Conservation (phyloP, 2,888 invertebrate genomes). For the Teinopalpus imperialis region DNA sequence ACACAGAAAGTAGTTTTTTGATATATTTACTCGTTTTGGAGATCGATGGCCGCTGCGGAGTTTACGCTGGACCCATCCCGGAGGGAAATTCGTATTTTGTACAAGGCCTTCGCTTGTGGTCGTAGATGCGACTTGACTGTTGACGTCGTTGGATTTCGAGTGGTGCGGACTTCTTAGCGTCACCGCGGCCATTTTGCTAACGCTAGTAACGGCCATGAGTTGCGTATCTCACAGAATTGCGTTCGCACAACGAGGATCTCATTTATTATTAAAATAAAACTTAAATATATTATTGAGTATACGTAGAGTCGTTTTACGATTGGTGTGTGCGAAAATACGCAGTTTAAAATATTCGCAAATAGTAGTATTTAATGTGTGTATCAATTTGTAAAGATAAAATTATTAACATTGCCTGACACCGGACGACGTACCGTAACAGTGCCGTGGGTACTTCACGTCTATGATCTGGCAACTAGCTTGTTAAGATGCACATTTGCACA, state of each 20-base stretch:
- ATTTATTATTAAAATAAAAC: too few relatives aligned
- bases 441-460: too few relatives aligned
- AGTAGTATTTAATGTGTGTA: not conserved
- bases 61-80: not conserved
- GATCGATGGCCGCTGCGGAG: conserved; percentile 29
- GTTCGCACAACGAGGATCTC: too few relatives aligned
- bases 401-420: not conserved
- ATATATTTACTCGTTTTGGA: conserved; percentile 59
- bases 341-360: too few relatives aligned
- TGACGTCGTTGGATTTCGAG: not conserved
- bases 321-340: too few relatives aligned
- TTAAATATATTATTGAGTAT: too few relatives aligned
- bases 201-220: too few relatives aligned
- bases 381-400: not conserved
- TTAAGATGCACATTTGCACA: not conserved
- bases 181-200: not conserved
- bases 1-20: conserved; percentile 50
- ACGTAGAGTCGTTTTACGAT: too few relatives aligned
- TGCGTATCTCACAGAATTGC: too few relatives aligned
- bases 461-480: conserved; percentile 1
- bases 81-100: not conserved
- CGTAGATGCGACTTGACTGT: not conserved
- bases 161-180: conserved; percentile 14
- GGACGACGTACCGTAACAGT: too few relatives aligned
- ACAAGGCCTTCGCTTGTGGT: conserved; percentile 19